Base-by-base conservation (phyloP, 2,888 invertebrate species). In the Meteorus colon region DNA sequence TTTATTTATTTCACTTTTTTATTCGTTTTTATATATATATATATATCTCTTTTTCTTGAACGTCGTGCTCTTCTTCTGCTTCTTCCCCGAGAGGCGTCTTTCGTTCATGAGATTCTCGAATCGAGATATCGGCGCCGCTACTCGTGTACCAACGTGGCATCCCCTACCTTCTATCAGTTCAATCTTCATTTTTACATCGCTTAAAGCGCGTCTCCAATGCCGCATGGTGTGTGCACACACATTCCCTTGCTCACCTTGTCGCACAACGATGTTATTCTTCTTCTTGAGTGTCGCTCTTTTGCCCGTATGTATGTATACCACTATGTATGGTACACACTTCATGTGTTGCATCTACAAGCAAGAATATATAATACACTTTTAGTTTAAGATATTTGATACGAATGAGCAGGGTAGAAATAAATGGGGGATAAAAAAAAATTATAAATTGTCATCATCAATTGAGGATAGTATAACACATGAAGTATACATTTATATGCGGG, bases 111-210 rank as follows among this genome's bases (percentile, higher is more conserved):
- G 84, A 84, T 83, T 77, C 79, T 82, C 78, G 80, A 81, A 81
- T 81, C 80, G 82, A 81, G 83, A 84, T 84, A 84, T 82, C 82
- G 82, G 82, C 83, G 82, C 79, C 80, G 80, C 82, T 81, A 83
- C 83, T 77, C 83, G 81, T 82, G 84, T 83, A 82, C 74, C 75
- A 73, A 78, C 71, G 72, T 72, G 76, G 74, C 76, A 73, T 75
- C 66, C 74, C 77, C 73, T 69, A 59, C 76, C 19, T 55, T 78
- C 76, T 81, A 81, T 81, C 82, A 76, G 74, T 60, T 71, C 27
- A 79, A 82, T 82, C 82, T 79, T 59, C 69, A 79, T 80, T 79
- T 80, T 78, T 78, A 76, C 74, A 79, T 78, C 75, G 76, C 71
- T 77, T 77, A 77, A 55, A 55, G 55, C 55, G 69, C 75, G 67